Conservation (phyloP, 1,140 invertebrate genomes). For the Nebria ingens region DNA sequence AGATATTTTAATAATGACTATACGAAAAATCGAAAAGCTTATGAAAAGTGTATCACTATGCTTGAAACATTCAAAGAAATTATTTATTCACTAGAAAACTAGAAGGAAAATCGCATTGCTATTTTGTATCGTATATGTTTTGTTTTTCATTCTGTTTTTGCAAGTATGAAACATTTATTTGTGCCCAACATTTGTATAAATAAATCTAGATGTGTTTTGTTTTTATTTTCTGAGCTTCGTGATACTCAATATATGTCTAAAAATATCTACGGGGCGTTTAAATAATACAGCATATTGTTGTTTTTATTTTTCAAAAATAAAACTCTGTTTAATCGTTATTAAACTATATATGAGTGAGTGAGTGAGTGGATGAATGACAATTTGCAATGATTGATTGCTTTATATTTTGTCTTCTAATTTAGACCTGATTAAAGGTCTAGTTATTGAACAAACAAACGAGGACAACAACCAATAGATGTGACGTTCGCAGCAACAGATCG, state of each 20-base stretch:
- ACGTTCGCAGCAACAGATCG: no score
- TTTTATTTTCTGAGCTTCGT: neutral
- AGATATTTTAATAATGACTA: no score
- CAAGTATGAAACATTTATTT: conserved; percentile 1
- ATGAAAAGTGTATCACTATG: no score
- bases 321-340: neutral
- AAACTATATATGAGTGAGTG: neutral
- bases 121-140: no score
- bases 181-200: neutral
- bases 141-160: neutral
- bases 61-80: no score
- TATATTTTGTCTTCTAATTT: neutral
- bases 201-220: neutral
- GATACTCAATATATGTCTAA: neutral
- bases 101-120: no score
- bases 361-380: neutral
- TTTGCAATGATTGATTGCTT: neutral
- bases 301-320: neutral
- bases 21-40: no score
- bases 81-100: no score
- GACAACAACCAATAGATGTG: no score
- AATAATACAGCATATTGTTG: conserved; percentile 6
- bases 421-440: no score
- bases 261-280: neutral
- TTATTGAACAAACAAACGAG: no score